Evolutionary conservation across 2,888 invertebrate genomes (phyloP), one percentile per base, ranked within the genome.

Genomic region (Metalampra italica): DNA sequence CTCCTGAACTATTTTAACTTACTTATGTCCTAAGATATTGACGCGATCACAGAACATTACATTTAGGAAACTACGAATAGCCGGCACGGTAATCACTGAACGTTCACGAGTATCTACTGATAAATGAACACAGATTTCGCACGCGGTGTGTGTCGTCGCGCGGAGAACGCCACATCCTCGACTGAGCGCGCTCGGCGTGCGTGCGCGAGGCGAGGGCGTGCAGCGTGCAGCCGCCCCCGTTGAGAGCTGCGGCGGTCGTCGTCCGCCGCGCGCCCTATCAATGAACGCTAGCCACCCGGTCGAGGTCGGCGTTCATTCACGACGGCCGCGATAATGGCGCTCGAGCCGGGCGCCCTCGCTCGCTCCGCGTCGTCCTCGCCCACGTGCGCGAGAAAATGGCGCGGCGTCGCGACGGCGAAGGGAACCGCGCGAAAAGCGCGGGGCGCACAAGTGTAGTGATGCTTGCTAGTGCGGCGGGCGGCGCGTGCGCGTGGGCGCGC

Each of bases 311-410:
- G 75, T 82, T 88, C 88, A 88, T 89, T 87, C 88, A 89, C 87
- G 86, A 80, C 86, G 81, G 73, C 73, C 75, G 80, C 72, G 79
- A 81, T 87, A 87, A 86, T 89, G 87, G 86, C 83, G 80, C 68
- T 76, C 71, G 71, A 70, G 75, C 74, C 75, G 74, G 73, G 79
- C 78, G 87, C 79, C 82, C 79, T 82, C 81, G 76, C 59, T 75
- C 65, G 67, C 22, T 22, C 22, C 22, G 22, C 22, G 22, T 22
- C 62, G 63, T 36, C 36, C 78, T 81, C 87, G 87, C 88, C 88
- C 87, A 87, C 88, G 86, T 88, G 88, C 88, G 88, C 88, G 82
- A 68, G 86, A 79, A 87, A 87, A 86, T 87, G 87, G 88, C 88
- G 88, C 87, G 86, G 79, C 82, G 82, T 82, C 83, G 84, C 80